Percentiles rank a stretch among this genome's conserved stretches.
These are phyloP conservation scores for Takifugu ocellatus DNA, from an alignment of 2,797 vertebrate species.

Conservation along the genomic window DNA sequence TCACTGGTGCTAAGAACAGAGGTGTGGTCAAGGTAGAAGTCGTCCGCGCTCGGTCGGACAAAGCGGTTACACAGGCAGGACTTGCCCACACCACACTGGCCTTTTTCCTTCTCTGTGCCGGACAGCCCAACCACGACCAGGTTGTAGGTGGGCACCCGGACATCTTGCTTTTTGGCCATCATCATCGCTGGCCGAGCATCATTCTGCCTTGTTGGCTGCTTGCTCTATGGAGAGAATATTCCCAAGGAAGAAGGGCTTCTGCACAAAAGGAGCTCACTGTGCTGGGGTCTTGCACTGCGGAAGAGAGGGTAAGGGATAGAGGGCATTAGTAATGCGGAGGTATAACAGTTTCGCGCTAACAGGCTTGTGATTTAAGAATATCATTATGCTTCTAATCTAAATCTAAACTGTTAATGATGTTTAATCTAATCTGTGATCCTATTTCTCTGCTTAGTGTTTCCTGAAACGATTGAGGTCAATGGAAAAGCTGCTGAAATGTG, in stretches of 20 bases:
- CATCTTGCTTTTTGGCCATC: conserved; percentile 99
- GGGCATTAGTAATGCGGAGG: conserved; percentile 37
- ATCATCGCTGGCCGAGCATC: conserved; percentile 81
- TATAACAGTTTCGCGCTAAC: conserved; percentile 4
- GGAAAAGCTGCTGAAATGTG: conserved; percentile 58
- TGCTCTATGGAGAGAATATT: conserved; percentile 69
- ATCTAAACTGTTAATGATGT: conserved; percentile 52
- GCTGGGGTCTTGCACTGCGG: conserved; percentile 61
- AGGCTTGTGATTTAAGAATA: conserved; percentile 29
- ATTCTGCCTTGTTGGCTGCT: conserved; percentile 85
- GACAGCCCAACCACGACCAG: conserved; percentile 95
- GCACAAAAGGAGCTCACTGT: conserved; percentile 60
- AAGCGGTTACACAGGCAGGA: conserved; percentile 97
- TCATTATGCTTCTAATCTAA: conserved; percentile 36
- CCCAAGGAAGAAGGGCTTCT: conserved; percentile 59
- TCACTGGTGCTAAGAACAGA: conserved; percentile 98
- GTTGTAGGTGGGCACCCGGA: conserved; percentile 91
- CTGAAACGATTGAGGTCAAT: conserved; percentile 68
- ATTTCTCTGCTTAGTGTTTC: conserved; percentile 58
- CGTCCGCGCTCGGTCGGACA: conserved; percentile 90
- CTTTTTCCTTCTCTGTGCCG: conserved; percentile 97
- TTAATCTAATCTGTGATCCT: conserved; percentile 63
- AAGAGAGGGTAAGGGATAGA: conserved; percentile 7
- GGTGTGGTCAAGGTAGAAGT: conserved; percentile 95
- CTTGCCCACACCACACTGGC: conserved; percentile 96